Evolutionary conservation across 1,140 invertebrate genomes (phyloP), one percentile per base, ranked within the genome.

Genomic region (Condylostylus longicornis): DNA sequence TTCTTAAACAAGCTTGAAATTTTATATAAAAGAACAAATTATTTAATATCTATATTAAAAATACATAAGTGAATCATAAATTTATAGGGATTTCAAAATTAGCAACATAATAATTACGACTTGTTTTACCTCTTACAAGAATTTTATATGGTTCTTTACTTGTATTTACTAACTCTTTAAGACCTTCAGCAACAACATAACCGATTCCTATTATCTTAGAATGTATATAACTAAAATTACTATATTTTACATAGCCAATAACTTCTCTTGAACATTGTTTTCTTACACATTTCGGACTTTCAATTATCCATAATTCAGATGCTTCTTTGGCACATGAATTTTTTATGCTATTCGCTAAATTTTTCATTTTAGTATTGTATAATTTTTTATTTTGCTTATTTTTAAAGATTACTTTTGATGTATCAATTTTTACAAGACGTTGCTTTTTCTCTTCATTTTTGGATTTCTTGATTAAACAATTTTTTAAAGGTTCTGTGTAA

Each of bases 201-300:
- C 80, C 82, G 6, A 79, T 54, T 32, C 72, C 79, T 44, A 68
- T 63, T 37, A 69, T 68, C 22, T 62, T 67, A 1, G 74, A 72
- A 50, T 76, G 68, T 1, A 69, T 69, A 43, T 77, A 77, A 45
- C 72, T 77, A 51, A 77, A 87, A 21, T 68, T 70, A 18, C 79
- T 81, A 42, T 71, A 61, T 25, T 62, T 68, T 8, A 86, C 49
- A 60, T 75, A 88, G 29, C 85, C 85, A 45, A 85, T 72, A 3
- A 79, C 64, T 55, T 78, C 64, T 46, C 81, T 67, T 13, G 65
- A 66, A 48, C 71, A 72, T 13, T 70, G 68, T 33, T 70, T 47
- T n/a, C 75, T 69, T 22, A 83, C 67, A 21, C 54, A 66, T 21
- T 58, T 51, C 6, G 21, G 28, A 13, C 10, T n/a, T n/a, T n/a